Conservation (phyloP, 2,113 vertebrate genomes). For the Hydrolagus affinis region DNA sequence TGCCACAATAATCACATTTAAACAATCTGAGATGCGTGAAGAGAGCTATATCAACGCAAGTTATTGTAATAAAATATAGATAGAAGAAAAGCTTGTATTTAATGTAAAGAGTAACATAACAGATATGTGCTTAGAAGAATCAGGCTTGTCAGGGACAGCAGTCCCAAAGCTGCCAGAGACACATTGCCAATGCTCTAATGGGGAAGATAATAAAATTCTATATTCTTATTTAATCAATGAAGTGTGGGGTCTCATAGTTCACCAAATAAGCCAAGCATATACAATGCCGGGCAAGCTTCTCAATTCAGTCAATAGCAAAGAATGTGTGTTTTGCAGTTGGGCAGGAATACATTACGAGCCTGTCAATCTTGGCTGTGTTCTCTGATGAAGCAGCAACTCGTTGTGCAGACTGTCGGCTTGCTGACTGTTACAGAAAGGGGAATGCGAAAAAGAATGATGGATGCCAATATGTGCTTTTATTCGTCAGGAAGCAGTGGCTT, state of each 20-base stretch:
- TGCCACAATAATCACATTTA: not conserved
- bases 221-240: not conserved
- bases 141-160: constrained; percentile 6
- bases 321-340: not conserved
- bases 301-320: not conserved
- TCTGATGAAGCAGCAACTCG: not conserved
- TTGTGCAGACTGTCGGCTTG: not conserved
- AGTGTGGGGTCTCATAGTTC: not conserved
- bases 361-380: not conserved
- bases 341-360: not conserved
- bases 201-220: not conserved
- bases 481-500: not conserved
- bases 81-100: not conserved
- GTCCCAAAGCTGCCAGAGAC: not conserved
- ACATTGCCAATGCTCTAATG: not conserved
- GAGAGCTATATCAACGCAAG: too few relatives aligned
- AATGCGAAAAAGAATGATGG: not conserved
- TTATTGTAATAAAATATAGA: not conserved
- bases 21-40: not conserved
- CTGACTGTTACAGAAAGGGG: not conserved
- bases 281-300: not conserved
- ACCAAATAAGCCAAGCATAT: not conserved
- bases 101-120: not conserved
- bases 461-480: not conserved
- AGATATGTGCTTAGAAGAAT: not conserved